Percentiles rank a stretch among this genome's conserved stretches.
Evolutionary conservation across 2,113 vertebrate genomes (phyloP).

Genomic region (Pteronura brasiliensis): DNA sequence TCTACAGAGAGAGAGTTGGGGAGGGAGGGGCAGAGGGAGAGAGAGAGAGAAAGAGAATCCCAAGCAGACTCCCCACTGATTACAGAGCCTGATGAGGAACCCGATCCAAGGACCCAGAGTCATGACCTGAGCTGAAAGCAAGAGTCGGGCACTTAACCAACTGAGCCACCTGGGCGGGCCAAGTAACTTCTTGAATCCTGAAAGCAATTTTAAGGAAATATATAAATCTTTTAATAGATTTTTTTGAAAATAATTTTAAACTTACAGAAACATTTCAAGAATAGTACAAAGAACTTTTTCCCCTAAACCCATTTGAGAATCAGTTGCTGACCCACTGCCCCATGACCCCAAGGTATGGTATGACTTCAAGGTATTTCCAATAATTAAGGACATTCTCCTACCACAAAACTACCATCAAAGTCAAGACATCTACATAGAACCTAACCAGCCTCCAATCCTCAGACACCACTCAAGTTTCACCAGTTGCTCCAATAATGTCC

Average conservation of each 20-base stretch:
- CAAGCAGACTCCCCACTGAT: not conserved
- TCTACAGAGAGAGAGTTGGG: too few species aligned
- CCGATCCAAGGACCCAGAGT: not conserved
- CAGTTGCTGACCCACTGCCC: not conserved
- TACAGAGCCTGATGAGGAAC: not conserved
- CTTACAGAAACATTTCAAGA: not conserved
- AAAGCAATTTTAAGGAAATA: not conserved
- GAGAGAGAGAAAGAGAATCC: not conserved
- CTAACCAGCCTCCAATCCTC: not conserved
- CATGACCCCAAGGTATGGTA: too few species aligned
- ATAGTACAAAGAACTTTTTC: not conserved
- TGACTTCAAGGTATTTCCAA: not conserved
- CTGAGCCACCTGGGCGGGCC: not conserved
- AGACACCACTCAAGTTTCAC: not conserved
- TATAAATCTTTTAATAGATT: not conserved
- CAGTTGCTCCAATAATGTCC: not conserved
- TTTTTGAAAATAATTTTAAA: not conserved
- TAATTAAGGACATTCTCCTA: not conserved
- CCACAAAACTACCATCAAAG: not conserved
- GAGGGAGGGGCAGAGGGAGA: not conserved
- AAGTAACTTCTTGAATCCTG: not conserved
- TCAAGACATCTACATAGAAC: not conserved
- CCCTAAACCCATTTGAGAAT: not conserved
- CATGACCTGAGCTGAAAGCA: not conserved
- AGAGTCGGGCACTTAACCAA: not conserved